Evolutionary conservation across 2,888 invertebrate species (phyloP), one percentile per base, ranked within the genome.

Genomic region (Bombyx huttoni): DNA sequence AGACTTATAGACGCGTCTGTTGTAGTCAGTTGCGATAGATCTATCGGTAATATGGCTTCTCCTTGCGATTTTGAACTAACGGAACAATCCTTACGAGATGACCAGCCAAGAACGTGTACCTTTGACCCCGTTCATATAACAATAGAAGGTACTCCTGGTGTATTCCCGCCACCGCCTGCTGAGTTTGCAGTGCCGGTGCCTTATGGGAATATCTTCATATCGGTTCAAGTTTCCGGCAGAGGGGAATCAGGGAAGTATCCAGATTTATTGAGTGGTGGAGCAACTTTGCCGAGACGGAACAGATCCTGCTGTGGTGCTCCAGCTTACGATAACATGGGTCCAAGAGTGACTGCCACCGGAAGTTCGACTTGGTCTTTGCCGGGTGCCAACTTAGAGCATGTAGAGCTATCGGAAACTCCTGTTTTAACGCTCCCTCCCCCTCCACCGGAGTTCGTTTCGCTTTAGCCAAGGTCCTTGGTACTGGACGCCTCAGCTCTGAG

Each of bases 301-400:
- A 72, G 86, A 55, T 82, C 78, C 47, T 89, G 84, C 58, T 91
- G 83, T 73, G 79, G 88, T 45, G 89, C 83, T 59, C 92, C 93
- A 45, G 94, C 94, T 51, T 96, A 96, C 75, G 96, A 97, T 81
- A 96, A 96, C 79, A 95, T 96, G 94, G 96, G 96, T 0, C 94
- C 96, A 46, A 90, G 96, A 64, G 95, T 96, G 51, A 96, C 96
- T n/a, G 96, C 96, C 12, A 95, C 95, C 0, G 78, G 96, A 90
- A 70, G 96, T 91, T 86, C 96, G 0, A 95, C 94, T 10, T 92
- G 96, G 73, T 96, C 96, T 13, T 84, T 96, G 62, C 94, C 94
- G 56, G 95, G 87, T 45, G 84, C 87, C 1, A 83, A 76, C 58
- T 66, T 77, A 1, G 87, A 87, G 49, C 77, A 78, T 49, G 52